A percentile compares a stretch with the other conserved stretches of the same genome.
Evolutionary conservation across 2,888 invertebrate species (phyloP).

Genomic region (Diarsia brunnea): DNA sequence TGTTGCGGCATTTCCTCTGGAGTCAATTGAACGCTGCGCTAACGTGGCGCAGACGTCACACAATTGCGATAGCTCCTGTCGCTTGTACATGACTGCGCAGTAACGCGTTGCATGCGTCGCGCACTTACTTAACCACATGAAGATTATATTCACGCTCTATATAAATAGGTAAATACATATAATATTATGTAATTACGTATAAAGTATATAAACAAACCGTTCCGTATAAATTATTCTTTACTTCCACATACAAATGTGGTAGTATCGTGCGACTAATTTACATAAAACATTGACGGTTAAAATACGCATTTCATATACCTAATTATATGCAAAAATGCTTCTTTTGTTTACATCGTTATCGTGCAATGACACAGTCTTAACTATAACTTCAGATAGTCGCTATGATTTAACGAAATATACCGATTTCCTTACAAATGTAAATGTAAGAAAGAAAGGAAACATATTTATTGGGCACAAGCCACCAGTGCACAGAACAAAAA

Average conservation of each 20-base stretch:
- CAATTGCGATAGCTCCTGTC: too few species aligned
- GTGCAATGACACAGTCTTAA: background rate
- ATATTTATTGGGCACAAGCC: too few species aligned
- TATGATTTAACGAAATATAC: background rate
- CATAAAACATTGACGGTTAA: constrained; percentile 15
- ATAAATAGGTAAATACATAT: background rate
- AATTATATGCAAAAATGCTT: background rate
- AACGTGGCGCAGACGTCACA: too few species aligned
- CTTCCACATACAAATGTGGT: background rate
- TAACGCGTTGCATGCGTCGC: too few species aligned
- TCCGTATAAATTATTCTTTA: background rate
- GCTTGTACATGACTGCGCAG: too few species aligned
- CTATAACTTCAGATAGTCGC: background rate
- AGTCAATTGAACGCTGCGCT: too few species aligned
- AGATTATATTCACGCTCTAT: constrained; percentile 14
- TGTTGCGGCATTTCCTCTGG: too few species aligned
- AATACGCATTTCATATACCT: background rate
- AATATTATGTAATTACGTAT: background rate
- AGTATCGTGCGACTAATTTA: constrained; percentile 1
- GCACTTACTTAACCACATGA: too few species aligned
- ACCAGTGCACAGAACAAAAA: too few species aligned
- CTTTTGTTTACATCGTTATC: constrained; percentile 15
- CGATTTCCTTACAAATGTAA: background rate
- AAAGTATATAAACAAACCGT: constrained; percentile 1
- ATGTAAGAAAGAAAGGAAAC: too few species aligned